phyloP scores from a whole-genome alignment of 2,888 invertebrate genomes.

The Spatulosminthurus flaviceps region DNA sequence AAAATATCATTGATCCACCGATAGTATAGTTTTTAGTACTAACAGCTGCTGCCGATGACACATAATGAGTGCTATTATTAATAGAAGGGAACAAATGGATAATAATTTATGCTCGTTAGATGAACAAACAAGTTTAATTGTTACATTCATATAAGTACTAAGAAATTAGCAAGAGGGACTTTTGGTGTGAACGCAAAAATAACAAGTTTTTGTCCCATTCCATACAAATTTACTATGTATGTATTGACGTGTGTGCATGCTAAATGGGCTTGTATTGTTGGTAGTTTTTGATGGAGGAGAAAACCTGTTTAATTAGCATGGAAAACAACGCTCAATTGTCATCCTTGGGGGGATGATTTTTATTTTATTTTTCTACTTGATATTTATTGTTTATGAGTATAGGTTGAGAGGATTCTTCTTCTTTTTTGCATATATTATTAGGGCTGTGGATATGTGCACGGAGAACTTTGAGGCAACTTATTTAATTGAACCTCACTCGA shows the following conservation, averaged over 20 bases:
- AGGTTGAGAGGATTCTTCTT: too few relatives aligned
- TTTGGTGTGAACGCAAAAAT: neutral
- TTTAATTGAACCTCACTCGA: too few relatives aligned
- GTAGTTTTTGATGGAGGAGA: too few relatives aligned
- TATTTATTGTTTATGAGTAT: neutral
- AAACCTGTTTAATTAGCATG: constrained; percentile 20
- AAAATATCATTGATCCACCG: too few relatives aligned
- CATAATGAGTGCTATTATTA: neutral
- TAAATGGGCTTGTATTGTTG: too few relatives aligned
- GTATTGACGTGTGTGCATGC: neutral
- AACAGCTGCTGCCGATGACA: neutral
- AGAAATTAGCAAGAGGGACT: neutral
- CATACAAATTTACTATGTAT: neutral
- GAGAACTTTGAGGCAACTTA: neutral
- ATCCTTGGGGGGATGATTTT: neutral
- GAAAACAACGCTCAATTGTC: neutral
- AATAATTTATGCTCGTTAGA: neutral
- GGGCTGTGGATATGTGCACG: too few relatives aligned
- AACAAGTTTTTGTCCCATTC: neutral
- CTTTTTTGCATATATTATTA: too few relatives aligned
- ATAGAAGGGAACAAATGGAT: neutral
- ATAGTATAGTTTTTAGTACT: too few relatives aligned
- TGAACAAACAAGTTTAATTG: neutral
- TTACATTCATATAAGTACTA: neutral
- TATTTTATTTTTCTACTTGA: neutral